phyloP scores from a whole-genome alignment of 2,888 invertebrate genomes.

The Pseudococcus viburni region DNA sequence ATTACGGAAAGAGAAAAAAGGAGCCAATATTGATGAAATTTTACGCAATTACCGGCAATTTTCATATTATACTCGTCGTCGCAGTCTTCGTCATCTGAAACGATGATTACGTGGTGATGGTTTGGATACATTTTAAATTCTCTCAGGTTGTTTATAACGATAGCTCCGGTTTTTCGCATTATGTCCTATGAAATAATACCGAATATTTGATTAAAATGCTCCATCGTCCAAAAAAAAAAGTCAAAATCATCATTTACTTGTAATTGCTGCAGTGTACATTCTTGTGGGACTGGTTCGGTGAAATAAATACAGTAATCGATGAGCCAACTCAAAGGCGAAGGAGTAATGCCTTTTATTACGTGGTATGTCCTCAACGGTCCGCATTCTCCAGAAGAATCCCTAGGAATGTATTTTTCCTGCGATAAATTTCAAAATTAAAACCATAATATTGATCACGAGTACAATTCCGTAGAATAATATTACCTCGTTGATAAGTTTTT shows the following conservation, averaged over 20 bases:
- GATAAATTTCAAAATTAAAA: neutral
- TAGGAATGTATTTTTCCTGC: conserved; percentile 60
- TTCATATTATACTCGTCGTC: conserved; percentile 28
- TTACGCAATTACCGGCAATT: neutral
- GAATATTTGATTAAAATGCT: neutral
- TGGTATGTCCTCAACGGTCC: conserved; percentile 58
- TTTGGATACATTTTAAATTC: conserved; percentile 55
- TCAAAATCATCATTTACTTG: conserved; percentile 43
- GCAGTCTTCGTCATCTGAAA: conserved; percentile 55
- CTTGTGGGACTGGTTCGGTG: conserved; percentile 54
- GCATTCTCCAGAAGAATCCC: conserved; percentile 63
- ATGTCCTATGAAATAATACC: conserved; percentile 9
- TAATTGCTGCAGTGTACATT: conserved; percentile 54
- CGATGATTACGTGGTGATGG: conserved; percentile 58
- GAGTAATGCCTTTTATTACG: conserved; percentile 21
- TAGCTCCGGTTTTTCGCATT: conserved; percentile 55
- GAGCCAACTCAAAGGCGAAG: conserved; percentile 61
- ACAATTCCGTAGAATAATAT: neutral
- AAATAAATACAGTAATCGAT: conserved; percentile 60
- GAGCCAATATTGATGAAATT: neutral
- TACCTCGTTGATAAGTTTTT: conserved; percentile 41
- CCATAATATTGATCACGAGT: neutral
- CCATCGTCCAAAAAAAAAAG: neutral
- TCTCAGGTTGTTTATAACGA: conserved; percentile 1
- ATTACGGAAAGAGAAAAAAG: neutral